These are phyloP conservation scores for Lichenostomus cassidix DNA, from an alignment of 2,113 vertebrate species.

Conservation along the genomic window DNA sequence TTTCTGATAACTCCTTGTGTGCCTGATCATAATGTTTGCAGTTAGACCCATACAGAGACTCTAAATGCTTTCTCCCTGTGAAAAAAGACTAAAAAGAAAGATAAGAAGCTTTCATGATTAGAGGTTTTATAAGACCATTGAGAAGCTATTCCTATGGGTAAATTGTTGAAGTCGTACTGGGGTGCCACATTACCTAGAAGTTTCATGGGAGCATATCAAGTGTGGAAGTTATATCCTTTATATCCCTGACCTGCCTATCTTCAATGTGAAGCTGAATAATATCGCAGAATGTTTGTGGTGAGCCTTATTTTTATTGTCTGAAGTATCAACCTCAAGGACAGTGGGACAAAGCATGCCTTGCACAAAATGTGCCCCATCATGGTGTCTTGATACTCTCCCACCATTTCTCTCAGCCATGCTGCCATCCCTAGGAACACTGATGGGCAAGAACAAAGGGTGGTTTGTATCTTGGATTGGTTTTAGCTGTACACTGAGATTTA, in stretches of 20 bases:
- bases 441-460: neutral
- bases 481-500: neutral
- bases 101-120: neutral
- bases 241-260: neutral
- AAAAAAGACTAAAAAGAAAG: neutral
- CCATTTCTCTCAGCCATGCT: neutral
- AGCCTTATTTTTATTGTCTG: neutral
- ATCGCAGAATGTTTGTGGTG: neutral
- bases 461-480: neutral
- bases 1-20: neutral
- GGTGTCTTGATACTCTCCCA: neutral
- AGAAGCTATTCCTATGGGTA: neutral
- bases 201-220: neutral
- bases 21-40: neutral
- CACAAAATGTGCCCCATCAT: neutral
- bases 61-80: neutral
- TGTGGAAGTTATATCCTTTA: neutral
- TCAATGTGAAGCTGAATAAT: neutral
- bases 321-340: neutral
- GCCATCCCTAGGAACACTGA: neutral
- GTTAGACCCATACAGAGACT: neutral
- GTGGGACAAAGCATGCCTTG: neutral
- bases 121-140: neutral
- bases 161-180: neutral
- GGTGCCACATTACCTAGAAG: neutral